Evolutionary conservation across 2,797 vertebrate species (phyloP), one percentile per base, ranked within the genome.

Genomic region (Coranthus polyacanthus): DNA sequence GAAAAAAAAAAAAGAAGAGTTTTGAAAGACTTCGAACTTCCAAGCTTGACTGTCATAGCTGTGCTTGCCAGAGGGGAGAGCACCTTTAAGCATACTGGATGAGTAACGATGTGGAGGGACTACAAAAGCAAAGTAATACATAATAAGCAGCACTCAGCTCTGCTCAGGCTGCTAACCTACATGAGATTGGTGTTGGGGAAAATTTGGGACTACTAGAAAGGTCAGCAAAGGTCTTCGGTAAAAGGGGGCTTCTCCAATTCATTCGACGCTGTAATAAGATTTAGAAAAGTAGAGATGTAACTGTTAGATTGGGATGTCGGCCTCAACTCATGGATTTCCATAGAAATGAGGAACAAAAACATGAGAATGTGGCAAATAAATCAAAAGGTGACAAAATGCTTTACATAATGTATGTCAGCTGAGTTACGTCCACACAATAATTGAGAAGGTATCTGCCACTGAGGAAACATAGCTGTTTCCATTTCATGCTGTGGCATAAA

Each of bases 61-160:
- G 85, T 60, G 88, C 89, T 90, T 91, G 91, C 92, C 89, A 85
- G 88, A 92, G 92, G 92, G 90, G 79, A 92, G 85, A 92, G 90
- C 86, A 90, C 78, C 89, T 91, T 90, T 86, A 89, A 86, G 90
- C 90, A 92, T 88, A 89, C 86, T 72, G 88, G 91, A 92, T 91
- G 91, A 90, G 87, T 75, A 82, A 89, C 75, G 62, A 87, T 89
- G 90, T 85, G 88, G 78, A 80, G 74, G 72, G 88, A 91, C 88
- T 92, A 89, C 90, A 90, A 86, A 92, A 88, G 83, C 85, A 85
- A 82, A 87, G 88, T 78, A 88, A 85, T 87, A 87, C 84, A 88
- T 88, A 86, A 90, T 81, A 84, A 84, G 87, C 78, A 87, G 82
- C 67, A 53, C 39, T 15, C 41, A 16, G 77, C 74, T 79, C 72